phyloP scores from a whole-genome alignment of 2,888 invertebrate genomes.

The Lutraria lutraria region DNA sequence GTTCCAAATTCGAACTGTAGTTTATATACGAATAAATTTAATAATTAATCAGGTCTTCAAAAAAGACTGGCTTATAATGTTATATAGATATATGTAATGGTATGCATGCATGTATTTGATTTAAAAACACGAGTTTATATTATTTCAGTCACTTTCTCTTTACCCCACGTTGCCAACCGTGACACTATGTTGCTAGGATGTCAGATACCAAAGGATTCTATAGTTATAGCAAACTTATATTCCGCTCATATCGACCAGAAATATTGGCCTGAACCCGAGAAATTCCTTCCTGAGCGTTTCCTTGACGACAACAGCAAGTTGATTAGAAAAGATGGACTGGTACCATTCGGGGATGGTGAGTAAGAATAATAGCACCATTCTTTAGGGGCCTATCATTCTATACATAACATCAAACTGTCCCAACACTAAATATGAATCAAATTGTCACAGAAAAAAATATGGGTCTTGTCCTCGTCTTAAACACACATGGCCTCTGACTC shows the following conservation, averaged over 20 bases:
- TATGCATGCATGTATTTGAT: too few species aligned
- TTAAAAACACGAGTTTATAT: not conserved
- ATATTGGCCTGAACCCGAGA: slow-evolving; percentile 79
- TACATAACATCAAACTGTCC: not conserved
- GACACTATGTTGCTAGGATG: slow-evolving; percentile 70
- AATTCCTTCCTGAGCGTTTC: slow-evolving; percentile 81
- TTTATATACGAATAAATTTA: too few species aligned
- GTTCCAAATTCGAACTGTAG: too few species aligned
- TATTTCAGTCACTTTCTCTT: slow-evolving; percentile 73
- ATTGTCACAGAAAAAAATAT: too few species aligned
- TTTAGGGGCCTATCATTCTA: too few species aligned
- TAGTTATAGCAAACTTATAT: slow-evolving; percentile 81
- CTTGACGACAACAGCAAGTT: slow-evolving; percentile 74
- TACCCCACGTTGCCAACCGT: slow-evolving; percentile 75
- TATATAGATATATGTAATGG: too few species aligned
- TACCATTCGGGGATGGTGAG: slow-evolving; percentile 81
- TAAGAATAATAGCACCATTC: not conserved
- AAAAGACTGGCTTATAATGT: too few species aligned
- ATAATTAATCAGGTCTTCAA: too few species aligned
- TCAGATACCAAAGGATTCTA: slow-evolving; percentile 75
- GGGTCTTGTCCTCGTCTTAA: too few species aligned
- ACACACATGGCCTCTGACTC: too few species aligned
- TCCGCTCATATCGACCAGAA: slow-evolving; percentile 80
- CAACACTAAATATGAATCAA: too few species aligned
- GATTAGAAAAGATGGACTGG: slow-evolving; percentile 73